A percentile compares a stretch with the other conserved stretches of the same genome.
These are phyloP conservation scores for Perdita meconis DNA, from an alignment of 2,888 invertebrate genomes.

Conservation along the genomic window DNA sequence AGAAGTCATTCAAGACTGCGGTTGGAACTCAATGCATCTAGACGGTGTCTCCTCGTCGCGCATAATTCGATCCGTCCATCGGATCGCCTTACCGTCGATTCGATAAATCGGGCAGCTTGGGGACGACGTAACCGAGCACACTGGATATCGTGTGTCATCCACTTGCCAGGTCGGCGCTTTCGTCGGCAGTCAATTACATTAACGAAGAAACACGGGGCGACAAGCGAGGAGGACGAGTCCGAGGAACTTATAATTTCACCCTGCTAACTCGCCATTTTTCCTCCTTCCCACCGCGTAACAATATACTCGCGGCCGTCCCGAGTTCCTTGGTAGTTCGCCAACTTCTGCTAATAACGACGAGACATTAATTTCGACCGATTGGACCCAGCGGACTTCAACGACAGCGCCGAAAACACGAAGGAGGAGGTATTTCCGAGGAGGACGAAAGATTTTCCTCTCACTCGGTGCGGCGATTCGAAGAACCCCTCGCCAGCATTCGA, in stretches of 20 bases:
- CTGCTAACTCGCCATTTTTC: conserved; percentile 53
- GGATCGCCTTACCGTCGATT: conserved; percentile 57
- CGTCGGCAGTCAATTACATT: conserved; percentile 65
- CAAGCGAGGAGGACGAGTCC: conserved; percentile 39
- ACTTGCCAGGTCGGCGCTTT: conserved; percentile 61
- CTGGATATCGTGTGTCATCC: conserved; percentile 66
- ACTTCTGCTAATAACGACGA: conserved; percentile 81
- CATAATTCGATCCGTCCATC: conserved; percentile 52
- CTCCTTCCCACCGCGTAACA: conserved; percentile 9
- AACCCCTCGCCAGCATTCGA: conserved; percentile 62
- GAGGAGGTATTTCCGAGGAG: conserved; percentile 35
- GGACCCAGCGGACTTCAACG: conserved; percentile 78
- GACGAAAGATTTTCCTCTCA: conserved; percentile 39
- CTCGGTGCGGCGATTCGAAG: conserved; percentile 24
- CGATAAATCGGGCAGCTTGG: conserved; percentile 46
- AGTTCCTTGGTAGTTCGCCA: conserved; percentile 63
- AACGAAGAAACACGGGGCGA: conserved; percentile 75
- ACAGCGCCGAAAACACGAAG: conserved; percentile 47
- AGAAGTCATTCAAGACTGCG: conserved; percentile 49
- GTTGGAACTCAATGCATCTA: conserved; percentile 50
- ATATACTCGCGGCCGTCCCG: conserved; percentile 33
- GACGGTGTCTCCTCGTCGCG: conserved; percentile 32
- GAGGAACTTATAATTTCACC: conserved; percentile 70
- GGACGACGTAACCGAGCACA: conserved; percentile 43
- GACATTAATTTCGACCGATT: conserved; percentile 82